Base-by-base conservation (phyloP, 1,140 invertebrate genomes). In the Diprion similis region DNA sequence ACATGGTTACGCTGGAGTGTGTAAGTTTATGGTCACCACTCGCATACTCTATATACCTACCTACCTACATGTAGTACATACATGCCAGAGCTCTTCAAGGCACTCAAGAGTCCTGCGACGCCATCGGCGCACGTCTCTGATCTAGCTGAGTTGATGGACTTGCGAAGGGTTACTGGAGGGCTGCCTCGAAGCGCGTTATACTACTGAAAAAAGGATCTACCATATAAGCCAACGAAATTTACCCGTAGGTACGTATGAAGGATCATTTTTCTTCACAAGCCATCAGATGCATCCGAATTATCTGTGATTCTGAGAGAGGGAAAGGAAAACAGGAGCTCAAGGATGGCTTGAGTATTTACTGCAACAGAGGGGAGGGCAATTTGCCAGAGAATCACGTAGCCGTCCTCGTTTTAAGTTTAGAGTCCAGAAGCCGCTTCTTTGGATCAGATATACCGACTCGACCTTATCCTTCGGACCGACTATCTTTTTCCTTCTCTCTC, bases 331-430 rank as follows among this genome's bases (percentile, higher is more conserved):
- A 19, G 66, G 66, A 19, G 24, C 24, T 6, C 2, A 37, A 37
- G 66, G 66, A 68, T 45, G 66, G 51, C 9, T 9, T 8, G 11
- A 13, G 51, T 59, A 37, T 59, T 9, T 13, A 17, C n/a, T n/a
- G n/a, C n/a, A 4, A 59, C 4, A 9, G 11, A 13, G 66, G 19
- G 66, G 8, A 18, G 37, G 37, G 66, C 66, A 68, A 68, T 68
- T 68, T 68, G 66, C 17, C 17, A 6, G 37, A 68, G 37, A 68
- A 68, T 68, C 66, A 68, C 66, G 66, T 68, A 68, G 66, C 17
- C 18, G 37, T 18, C 15, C 11, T 15, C 17, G 66, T 59, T 17
- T 59, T 59, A 17, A 68, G 37, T 18, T 68, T 68, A 68, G 37
- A 68, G 18, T 19, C 66, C 66, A 68, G 66, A 45, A 68, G 66